Conservation (phyloP, 2,797 vertebrate genomes). For the Semaprochilodus insignis region DNA sequence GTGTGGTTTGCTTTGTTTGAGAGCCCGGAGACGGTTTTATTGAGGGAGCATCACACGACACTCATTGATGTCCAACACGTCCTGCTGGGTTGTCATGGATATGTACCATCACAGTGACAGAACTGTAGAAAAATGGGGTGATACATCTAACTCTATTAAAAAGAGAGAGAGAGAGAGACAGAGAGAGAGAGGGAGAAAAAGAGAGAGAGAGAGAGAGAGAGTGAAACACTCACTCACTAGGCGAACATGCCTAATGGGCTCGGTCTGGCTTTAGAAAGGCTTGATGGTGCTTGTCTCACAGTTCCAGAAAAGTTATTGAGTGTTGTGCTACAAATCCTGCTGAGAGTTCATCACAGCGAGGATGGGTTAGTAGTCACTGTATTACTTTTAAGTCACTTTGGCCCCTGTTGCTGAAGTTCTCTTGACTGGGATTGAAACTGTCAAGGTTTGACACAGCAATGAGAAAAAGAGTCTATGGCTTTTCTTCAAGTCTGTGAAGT, state of each 20-base stretch:
- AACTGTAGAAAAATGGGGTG: conserved; percentile 39
- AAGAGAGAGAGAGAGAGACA: conserved; percentile 19
- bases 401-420: conserved; percentile 14
- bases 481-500: conserved; percentile 22
- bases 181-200: conserved; percentile 21
- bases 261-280: conserved; percentile 31
- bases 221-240: not conserved
- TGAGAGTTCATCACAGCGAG: conserved; percentile 10
- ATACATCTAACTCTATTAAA: conserved; percentile 17
- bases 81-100: conserved; percentile 39
- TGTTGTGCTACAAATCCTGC: conserved; percentile 15
- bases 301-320: conserved; percentile 1
- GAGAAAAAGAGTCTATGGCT: conserved; percentile 28
- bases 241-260: conserved; percentile 31
- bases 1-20: not conserved
- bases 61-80: conserved; percentile 15
- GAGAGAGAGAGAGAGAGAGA: conserved; percentile 8
- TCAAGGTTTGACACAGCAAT: conserved; percentile 21
- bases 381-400: conserved; percentile 14
- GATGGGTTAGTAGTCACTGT: conserved; percentile 15
- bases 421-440: conserved; percentile 25
- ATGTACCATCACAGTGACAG: conserved; percentile 40
- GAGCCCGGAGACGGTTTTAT: conserved; percentile 39
- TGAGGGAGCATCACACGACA: conserved; percentile 26
- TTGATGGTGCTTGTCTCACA: conserved; percentile 12